phyloP scores from a whole-genome alignment of 1,140 invertebrate species.

The Zophobas atratus region DNA sequence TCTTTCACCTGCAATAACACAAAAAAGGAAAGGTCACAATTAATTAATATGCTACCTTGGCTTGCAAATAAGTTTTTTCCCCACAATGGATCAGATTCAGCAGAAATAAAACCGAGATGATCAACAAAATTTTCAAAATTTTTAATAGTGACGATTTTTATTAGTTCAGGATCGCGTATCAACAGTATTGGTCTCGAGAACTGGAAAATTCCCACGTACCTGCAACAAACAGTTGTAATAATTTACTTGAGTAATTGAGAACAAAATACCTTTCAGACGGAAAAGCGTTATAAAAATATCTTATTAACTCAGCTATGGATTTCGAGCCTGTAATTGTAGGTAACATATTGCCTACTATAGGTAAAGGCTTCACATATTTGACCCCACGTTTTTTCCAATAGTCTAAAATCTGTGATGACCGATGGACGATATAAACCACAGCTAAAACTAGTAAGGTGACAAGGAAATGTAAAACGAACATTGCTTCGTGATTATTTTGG shows the following conservation, averaged over 20 bases:
- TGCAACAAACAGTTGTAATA: constrained; percentile 50
- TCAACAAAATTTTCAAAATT: constrained; percentile 68
- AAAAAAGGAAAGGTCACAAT: neutral
- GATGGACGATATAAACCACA: neutral
- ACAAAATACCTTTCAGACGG: constrained; percentile 44
- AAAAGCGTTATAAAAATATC: constrained; percentile 35
- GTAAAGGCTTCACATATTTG: constrained; percentile 36
- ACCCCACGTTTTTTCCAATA: constrained; percentile 47
- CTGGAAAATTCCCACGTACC: constrained; percentile 70
- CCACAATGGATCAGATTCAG: constrained; percentile 71
- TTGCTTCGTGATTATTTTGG: too few relatives aligned
- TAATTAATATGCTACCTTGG: constrained; percentile 8
- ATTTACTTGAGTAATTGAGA: neutral
- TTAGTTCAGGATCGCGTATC: constrained; percentile 73
- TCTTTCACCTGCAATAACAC: constrained; percentile 66
- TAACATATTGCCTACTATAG: constrained; percentile 44
- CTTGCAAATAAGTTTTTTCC: constrained; percentile 66
- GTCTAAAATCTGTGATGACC: neutral
- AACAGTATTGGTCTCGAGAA: constrained; percentile 70
- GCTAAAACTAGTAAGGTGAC: neutral
- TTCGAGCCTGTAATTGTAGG: constrained; percentile 2
- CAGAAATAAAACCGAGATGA: constrained; percentile 59
- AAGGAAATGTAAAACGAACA: too few relatives aligned
- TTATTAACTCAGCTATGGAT: constrained; percentile 4
- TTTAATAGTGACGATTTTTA: constrained; percentile 61